Base-by-base conservation (phyloP, 2,888 invertebrate genomes). In the Heliconius sara region DNA sequence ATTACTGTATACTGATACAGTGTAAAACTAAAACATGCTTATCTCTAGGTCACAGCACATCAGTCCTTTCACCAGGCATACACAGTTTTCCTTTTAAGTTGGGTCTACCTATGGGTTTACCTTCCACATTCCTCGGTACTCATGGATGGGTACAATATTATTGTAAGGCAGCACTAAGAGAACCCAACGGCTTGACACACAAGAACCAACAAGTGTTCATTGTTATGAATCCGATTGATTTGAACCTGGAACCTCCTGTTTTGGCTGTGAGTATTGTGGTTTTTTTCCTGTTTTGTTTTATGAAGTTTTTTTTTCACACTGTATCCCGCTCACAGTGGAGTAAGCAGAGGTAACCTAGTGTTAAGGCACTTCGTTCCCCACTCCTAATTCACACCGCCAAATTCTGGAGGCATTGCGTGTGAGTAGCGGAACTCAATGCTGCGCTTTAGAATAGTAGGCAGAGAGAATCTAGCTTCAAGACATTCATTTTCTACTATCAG, bases 171-270 rank as follows among this genome's bases (percentile, higher is more conserved):
- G 98, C 98, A 0, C 94, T 98, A 27, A 95, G 98, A 73, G 99
- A 99, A 87, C 98, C 98, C 12, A 97, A 97, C 84, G 98, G 98
- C 0, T 94, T 99, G 63, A 98, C 98, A 9, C 99, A 99, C 89
- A 99, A 99, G 92, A 99, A 99, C 90, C 98, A 99, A 91, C 99
- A 99, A 93, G 99, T 99, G n/a, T 99, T 99, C 92, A 98, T 99
- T 87, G 98, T 99, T 5, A 98, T 99, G 98, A 99, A 98, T 91
- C 99, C 99, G 7, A 98, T 99, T 84, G 98, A 99, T 91, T 95
- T 99, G 86, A 99, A 99, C 93, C 93, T 98, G 90, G 99, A 99
- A 89, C 98, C 98, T 66, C 97, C 98, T 12, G 97, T 98, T 85
- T 94, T 99, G 84, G 96, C 98, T 89, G 99, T 99, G 95, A 97